phyloP scores from a whole-genome alignment of 1,140 invertebrate species.

The Lamellibrachia luymesi region DNA sequence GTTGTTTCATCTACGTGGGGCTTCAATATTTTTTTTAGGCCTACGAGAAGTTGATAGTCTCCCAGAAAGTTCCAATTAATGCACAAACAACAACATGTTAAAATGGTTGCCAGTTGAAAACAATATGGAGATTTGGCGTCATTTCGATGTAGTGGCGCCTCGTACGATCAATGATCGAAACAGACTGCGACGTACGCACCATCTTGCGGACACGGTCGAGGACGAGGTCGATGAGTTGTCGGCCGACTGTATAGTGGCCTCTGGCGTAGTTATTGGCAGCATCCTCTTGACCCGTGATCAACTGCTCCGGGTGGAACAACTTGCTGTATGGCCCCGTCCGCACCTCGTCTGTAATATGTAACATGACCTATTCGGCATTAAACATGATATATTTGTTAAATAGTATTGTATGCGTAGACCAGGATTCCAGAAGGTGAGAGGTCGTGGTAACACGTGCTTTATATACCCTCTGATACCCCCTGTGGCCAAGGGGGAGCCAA shows the following conservation, averaged over 20 bases:
- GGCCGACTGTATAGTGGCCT: constrained; percentile 58
- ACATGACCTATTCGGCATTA: background rate
- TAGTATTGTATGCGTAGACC: too few species aligned
- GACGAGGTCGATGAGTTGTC: constrained; percentile 56
- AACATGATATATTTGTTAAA: background rate
- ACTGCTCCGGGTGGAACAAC: constrained; percentile 68
- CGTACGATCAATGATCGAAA: background rate
- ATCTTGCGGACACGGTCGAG: constrained; percentile 51
- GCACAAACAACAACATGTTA: too few species aligned
- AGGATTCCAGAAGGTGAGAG: too few species aligned
- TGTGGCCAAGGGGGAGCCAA: too few species aligned
- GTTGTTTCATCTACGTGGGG: too few species aligned
- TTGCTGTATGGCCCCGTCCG: constrained; percentile 47
- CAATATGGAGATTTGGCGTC: background rate
- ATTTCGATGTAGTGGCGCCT: background rate
- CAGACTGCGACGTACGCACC: constrained; percentile 69
- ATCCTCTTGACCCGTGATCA: constrained; percentile 78
- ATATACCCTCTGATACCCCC: too few species aligned
- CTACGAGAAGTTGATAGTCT: too few species aligned
- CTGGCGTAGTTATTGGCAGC: constrained; percentile 54
- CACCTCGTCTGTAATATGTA: constrained; percentile 57
- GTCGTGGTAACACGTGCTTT: too few species aligned
- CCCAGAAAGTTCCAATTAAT: too few species aligned
- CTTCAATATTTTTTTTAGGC: too few species aligned
- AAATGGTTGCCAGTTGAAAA: too few species aligned